Conservation (phyloP, 2,888 invertebrate species). For the Agrotis clavis region DNA sequence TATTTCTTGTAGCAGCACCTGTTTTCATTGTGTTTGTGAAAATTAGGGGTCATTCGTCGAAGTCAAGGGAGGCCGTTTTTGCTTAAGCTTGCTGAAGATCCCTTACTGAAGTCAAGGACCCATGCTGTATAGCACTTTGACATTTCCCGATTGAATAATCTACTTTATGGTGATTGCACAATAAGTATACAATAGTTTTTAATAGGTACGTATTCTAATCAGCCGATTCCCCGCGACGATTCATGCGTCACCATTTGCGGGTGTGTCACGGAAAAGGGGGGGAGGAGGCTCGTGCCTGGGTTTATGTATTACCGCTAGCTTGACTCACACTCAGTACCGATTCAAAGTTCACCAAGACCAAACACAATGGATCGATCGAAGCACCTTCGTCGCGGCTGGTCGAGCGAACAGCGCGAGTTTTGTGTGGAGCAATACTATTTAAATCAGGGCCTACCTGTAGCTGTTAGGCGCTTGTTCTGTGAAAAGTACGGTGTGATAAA, state of each 20-base stretch:
- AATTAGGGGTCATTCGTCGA: too few relatives aligned
- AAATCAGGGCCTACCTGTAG: background rate
- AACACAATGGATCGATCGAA: background rate
- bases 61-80: too few relatives aligned
- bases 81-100: background rate
- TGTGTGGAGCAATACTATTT: slow-evolving; percentile 28
- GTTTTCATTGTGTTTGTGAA: background rate
- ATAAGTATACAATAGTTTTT: background rate
- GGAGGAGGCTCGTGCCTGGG: too few relatives aligned
- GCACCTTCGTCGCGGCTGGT: background rate
- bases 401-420: slow-evolving; percentile 13
- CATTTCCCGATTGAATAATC: background rate
- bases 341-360: background rate
- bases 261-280: too few relatives aligned
- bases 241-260: slow-evolving; percentile 5
- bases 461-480: slow-evolving; percentile 14
- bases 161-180: slow-evolving; percentile 22
- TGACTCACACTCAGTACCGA: slow-evolving; percentile 1
- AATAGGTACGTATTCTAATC: background rate
- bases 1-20: background rate
- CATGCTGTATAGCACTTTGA: background rate
- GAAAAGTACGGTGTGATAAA: background rate
- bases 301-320: background rate
- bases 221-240: background rate
- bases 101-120: background rate